Conservation (phyloP, 2,888 invertebrate species). For the Agrenia bidenticulata region DNA sequence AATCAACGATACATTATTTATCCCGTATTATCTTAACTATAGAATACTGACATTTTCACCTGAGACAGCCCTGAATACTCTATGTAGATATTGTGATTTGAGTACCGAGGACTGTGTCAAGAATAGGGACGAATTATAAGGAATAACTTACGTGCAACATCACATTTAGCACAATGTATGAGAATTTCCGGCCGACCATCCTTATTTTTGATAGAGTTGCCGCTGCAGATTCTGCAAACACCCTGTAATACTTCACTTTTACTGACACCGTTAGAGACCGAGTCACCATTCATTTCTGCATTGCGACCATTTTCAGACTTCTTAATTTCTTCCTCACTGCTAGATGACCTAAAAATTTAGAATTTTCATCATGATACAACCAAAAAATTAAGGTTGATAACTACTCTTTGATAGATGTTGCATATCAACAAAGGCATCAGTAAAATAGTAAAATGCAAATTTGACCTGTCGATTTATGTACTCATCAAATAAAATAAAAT, state of each 20-base stretch:
- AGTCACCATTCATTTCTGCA: slow-evolving; percentile 23
- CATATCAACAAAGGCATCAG: too few relatives aligned
- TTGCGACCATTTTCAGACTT: slow-evolving; percentile 15
- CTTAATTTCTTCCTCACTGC: slow-evolving; percentile 33
- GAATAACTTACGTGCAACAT: slow-evolving; percentile 53
- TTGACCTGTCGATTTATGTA: not conserved
- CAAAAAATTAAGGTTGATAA: not conserved
- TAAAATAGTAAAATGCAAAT: not conserved
- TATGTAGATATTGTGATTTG: too few relatives aligned
- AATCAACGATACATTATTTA: slow-evolving; percentile 33
- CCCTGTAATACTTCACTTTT: slow-evolving; percentile 31
- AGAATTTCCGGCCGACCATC: slow-evolving; percentile 61
- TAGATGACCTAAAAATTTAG: slow-evolving; percentile 23
- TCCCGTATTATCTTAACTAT: not conserved
- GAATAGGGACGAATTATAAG: too few relatives aligned
- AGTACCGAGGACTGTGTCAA: too few relatives aligned
- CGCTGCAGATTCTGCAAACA: slow-evolving; percentile 60
- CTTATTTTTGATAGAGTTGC: slow-evolving; percentile 58
- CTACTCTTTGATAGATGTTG: not conserved
- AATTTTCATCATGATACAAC: too few relatives aligned
- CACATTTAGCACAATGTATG: slow-evolving; percentile 65
- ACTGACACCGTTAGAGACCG: slow-evolving; percentile 35
- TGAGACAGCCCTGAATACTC: too few relatives aligned
- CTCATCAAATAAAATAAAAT: not conserved
- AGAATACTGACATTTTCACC: too few relatives aligned